Base-by-base conservation (phyloP, 2,797 vertebrate species). In the Pteropus rufus region DNA sequence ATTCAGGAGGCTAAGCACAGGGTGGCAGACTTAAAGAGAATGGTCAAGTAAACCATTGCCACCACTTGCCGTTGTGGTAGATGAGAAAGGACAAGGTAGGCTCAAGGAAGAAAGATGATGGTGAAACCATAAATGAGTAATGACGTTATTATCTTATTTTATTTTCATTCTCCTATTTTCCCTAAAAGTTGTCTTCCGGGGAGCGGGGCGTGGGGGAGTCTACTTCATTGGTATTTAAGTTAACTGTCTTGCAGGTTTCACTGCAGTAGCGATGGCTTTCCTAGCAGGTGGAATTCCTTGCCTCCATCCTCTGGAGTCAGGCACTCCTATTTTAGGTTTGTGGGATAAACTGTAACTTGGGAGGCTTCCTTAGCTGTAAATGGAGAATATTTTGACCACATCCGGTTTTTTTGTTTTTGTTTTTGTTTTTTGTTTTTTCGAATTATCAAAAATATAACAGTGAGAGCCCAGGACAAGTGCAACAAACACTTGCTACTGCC, bases 271-370 rank as follows among this genome's bases (percentile, higher is more conserved):
- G 6, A 12, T 49, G 54, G 3, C 7, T 79, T 60, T 64, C 23
- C 26, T 34, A 0, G 0, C n/a, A 5, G 16, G 5, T 29, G 34
- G 39, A 23, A 5, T 39, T 79, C 23, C 6, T 58, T 18, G 29
- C 24, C 56, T 24, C 41, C 7, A 16, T 26, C 7, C 5, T 29
- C 39, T 18, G 7, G 7, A n/a, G 41, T 64, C 54, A 52, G 44
- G 34, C 36, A 24, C 2, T 72, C 3, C 0, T 34, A 10, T 26
- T 46, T 49, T 24, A 76, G 83, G 60, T 14, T 52, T 18, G 39
- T 52, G 15, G 8, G 8, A 2, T 39, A 11, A 70, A 9, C n/a
- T 15, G 8, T 34, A 16, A 39, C 39, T 60, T 2, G 0, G 14
- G 11, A 75, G 5, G 8, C 8, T 26, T 72, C 36, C 14, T 69